Conservation (phyloP, 2,797 vertebrate species). For the Malurus leucopterus region DNA sequence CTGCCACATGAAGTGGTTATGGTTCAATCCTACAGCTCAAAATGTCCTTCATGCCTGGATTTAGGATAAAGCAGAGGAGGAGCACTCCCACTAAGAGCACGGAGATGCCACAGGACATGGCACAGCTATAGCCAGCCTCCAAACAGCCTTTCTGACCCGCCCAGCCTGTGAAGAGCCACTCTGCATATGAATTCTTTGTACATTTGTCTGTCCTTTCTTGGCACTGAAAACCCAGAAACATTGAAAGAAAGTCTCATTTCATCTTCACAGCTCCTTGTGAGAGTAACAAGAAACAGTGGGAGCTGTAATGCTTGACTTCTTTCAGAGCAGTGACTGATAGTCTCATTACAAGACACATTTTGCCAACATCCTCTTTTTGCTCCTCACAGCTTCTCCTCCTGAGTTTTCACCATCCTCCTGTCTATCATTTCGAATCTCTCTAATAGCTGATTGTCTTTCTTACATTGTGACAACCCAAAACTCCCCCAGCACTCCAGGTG, state of each 20-base stretch:
- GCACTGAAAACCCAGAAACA: neutral
- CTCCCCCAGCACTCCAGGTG: neutral
- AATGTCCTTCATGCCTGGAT: neutral
- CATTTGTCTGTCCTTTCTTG: neutral
- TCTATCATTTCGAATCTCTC: neutral
- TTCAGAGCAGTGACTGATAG: neutral
- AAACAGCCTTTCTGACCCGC: neutral
- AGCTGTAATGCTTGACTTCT: neutral
- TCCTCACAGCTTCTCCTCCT: neutral
- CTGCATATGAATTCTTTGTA: neutral
- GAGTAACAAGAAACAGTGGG: neutral
- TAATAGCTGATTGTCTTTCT: neutral
- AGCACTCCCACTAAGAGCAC: neutral
- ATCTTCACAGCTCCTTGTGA: neutral
- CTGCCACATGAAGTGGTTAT: neutral
- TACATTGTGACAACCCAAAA: neutral
- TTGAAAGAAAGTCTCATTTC: neutral
- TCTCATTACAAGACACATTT: neutral
- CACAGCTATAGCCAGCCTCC: neutral
- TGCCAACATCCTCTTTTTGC: no score
- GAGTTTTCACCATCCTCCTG: neutral
- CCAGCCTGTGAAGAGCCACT: neutral
- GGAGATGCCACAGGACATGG: neutral
- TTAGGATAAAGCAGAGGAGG: neutral
- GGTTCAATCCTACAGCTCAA: neutral